Percentiles rank a stretch among this genome's conserved stretches.
Conservation (phyloP, 2,888 invertebrate species). For the Cactoblastis cactorum region DNA sequence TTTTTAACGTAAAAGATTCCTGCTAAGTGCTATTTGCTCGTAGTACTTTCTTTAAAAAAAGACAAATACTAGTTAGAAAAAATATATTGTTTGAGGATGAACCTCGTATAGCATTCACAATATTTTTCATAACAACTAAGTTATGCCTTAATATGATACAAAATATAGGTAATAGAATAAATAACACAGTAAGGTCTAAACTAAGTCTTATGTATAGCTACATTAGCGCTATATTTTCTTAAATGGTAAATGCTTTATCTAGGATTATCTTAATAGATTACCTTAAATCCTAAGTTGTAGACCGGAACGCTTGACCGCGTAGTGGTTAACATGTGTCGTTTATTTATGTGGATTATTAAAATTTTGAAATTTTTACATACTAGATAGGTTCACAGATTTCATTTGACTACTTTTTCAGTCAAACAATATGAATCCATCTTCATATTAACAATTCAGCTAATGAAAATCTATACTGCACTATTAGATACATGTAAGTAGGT, state of each 20-base stretch:
- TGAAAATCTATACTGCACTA: too few species aligned
- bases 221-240: neutral
- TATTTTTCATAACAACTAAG: conserved; percentile 34
- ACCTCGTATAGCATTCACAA: conserved; percentile 65
- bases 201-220: neutral
- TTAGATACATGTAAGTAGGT: too few species aligned
- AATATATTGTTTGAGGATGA: conserved; percentile 56
- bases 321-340: neutral
- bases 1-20: too few species aligned
- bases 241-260: neutral
- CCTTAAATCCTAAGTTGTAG: neutral
- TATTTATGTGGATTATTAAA: too few species aligned
- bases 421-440: too few species aligned
- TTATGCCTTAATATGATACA: conserved; percentile 25
- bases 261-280: neutral
- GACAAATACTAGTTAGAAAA: conserved; percentile 7
- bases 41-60: too few species aligned
- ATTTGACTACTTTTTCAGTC: too few species aligned
- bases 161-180: conserved; percentile 41
- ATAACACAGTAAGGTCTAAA: conserved; percentile 44
- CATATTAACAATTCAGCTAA: too few species aligned
- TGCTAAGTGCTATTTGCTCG: too few species aligned
- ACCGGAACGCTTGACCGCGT: neutral
- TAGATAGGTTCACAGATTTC: too few species aligned
- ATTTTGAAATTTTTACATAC: too few species aligned